Conservation (phyloP, 2,888 invertebrate genomes). For the Agrochola circellaris region DNA sequence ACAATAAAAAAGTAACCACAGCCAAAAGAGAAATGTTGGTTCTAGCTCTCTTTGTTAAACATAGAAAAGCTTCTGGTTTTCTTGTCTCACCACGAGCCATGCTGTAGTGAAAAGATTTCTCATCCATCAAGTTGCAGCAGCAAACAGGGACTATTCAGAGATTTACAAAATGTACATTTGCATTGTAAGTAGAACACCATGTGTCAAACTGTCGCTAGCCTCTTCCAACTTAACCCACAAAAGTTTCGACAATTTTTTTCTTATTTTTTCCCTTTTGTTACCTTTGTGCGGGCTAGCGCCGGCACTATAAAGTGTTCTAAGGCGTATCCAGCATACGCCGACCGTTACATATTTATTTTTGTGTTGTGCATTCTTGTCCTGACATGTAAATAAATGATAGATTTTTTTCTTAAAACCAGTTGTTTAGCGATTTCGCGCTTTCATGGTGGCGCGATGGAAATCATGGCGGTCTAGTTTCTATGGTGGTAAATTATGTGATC, state of each 20-base stretch:
- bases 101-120: background rate
- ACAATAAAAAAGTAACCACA: background rate
- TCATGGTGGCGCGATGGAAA: constrained; percentile 79
- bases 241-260: constrained; percentile 79
- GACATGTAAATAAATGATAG: constrained; percentile 89
- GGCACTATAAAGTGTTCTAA: constrained; percentile 88
- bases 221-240: constrained; percentile 65
- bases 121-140: no score
- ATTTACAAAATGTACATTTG: background rate
- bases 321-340: constrained; percentile 86
- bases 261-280: constrained; percentile 86
- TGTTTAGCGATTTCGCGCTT: constrained; percentile 85
- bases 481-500: constrained; percentile 32
- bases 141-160: background rate
- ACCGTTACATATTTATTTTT: constrained; percentile 90
- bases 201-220: constrained; percentile 28
- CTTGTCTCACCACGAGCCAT: no score
- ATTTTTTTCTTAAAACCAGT: constrained; percentile 74
- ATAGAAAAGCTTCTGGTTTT: background rate
- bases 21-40: background rate
- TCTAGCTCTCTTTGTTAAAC: background rate
- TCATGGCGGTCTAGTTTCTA: constrained; percentile 43
- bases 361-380: constrained; percentile 88
- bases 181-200: background rate
- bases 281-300: constrained; percentile 90